phyloP scores from a whole-genome alignment of 2,113 vertebrate genomes.

The Astur gentilis region DNA sequence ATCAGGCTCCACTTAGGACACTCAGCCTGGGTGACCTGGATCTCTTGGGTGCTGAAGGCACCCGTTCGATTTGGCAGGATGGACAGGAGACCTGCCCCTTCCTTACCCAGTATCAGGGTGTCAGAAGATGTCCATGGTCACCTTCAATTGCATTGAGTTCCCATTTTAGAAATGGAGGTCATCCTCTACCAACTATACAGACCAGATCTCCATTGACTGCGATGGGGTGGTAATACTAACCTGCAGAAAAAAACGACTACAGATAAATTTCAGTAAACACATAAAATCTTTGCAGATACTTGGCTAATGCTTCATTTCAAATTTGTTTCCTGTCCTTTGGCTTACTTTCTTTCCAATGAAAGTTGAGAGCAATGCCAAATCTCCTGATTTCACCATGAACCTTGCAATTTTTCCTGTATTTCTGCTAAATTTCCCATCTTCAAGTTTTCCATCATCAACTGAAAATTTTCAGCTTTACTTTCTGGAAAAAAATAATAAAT shows the following conservation, averaged over 20 bases:
- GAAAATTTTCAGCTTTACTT: not conserved
- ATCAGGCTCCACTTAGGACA: not conserved
- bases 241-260: not conserved
- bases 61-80: not conserved
- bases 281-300: not conserved
- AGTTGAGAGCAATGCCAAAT: not conserved
- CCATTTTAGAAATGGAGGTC: not conserved
- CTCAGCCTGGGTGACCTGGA: not conserved
- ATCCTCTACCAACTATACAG: rapidly evolving
- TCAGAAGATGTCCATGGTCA: not conserved
- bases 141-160: not conserved
- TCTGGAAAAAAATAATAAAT: not conserved
- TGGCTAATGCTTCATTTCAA: not conserved
- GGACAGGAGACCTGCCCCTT: not conserved
- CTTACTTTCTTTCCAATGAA: not conserved
- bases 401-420: not conserved
- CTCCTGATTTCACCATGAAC: not conserved
- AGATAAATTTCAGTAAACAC: not conserved
- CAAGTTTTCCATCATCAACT: not conserved
- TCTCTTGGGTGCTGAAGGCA: not conserved
- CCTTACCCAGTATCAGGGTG: not conserved
- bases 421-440: not conserved
- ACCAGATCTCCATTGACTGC: not conserved
- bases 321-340: not conserved
- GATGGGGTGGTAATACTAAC: not conserved